phyloP scores from a whole-genome alignment of 2,797 vertebrate species.

The Valencia hispanica region DNA sequence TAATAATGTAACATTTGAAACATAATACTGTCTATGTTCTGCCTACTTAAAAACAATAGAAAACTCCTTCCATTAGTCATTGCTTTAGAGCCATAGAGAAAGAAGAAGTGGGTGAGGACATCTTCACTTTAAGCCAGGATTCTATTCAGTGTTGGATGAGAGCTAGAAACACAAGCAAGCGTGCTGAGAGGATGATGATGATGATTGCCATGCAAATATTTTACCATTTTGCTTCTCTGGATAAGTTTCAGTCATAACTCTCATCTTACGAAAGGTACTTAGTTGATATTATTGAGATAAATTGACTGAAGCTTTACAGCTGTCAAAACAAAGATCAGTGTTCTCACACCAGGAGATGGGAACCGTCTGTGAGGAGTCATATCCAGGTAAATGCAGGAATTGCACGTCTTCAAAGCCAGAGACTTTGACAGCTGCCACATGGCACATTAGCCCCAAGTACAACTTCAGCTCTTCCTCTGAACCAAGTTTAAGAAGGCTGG shows the following conservation, averaged over 20 bases:
- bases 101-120: slow-evolving; percentile 18
- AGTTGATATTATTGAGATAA: slow-evolving; percentile 50
- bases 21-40: not conserved
- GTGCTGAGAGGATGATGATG: slow-evolving; percentile 36
- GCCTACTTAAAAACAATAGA: not conserved
- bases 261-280: slow-evolving; percentile 28
- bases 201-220: slow-evolving; percentile 27
- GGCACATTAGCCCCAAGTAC: slow-evolving; percentile 17
- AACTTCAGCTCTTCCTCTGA: slow-evolving; percentile 30
- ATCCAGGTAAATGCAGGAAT: slow-evolving; percentile 19
- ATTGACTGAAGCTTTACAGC: slow-evolving; percentile 41
- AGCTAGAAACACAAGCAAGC: slow-evolving; percentile 35
- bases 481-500: slow-evolving; percentile 46
- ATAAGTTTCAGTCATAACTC: slow-evolving; percentile 23
- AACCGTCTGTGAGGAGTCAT: slow-evolving; percentile 16
- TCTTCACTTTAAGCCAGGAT: slow-evolving; percentile 24
- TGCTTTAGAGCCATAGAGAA: slow-evolving; percentile 1
- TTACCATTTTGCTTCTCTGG: slow-evolving; percentile 21
- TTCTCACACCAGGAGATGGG: slow-evolving; percentile 19
- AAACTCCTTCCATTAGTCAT: not conserved
- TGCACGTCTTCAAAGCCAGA: slow-evolving; percentile 18
- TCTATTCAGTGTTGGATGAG: slow-evolving; percentile 26
- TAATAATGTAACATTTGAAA: not conserved
- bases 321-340: slow-evolving; percentile 41
- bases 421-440: slow-evolving; percentile 31